Base-by-base conservation (phyloP, 2,113 vertebrate species). In the Panthera tigris region DNA sequence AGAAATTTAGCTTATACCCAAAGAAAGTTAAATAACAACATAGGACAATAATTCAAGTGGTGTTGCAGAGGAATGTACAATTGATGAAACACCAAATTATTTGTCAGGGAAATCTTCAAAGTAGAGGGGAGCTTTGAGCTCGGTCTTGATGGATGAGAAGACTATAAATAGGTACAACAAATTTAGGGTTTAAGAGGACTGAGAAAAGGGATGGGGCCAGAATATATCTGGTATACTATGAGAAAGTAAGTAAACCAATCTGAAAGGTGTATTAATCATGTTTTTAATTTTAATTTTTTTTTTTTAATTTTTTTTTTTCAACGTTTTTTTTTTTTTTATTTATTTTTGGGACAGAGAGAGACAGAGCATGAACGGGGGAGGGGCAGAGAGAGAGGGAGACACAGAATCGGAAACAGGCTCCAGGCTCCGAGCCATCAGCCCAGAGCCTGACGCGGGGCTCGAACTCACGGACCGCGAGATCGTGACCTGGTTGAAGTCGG, bases 121-220 rank as follows among this genome's bases (percentile, higher is more conserved):
- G 65, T 41, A 89, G 31, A 92, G 55, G 80, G 48, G 71, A 89
- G 3, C 71, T 74, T 80, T 73, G 79, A 94, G 65, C 27, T 92
- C 13, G 7, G 36, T 73, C 74, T 94, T 80, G 55, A 89, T 80
- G 83, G 31, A 65, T 73, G 55, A 89, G n/a, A 63, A 88, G 18
- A 96, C 52, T 89, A 92, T 63, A 96, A 97, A 85, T 68, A 33
- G 21, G 66, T 66, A 92, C 92, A 92, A 69, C 39, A 73, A 65
- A 85, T 71, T 71, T 1, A 57, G 82, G 48, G 33, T 76, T 65
- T 89, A 84, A 73, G 9, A 89, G 31, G 55, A 57, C 57, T 15
- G 93, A 91, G 83, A 91, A 84, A 73, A 96, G 91, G 9, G 50
- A 63, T 66, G 25, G 27, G 4, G n/a, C n/a, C 68, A 57, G 65